Evolutionary conservation across 2,113 vertebrate genomes (phyloP), one percentile per base, ranked within the genome.

Genomic region (Ranitomeya imitator): DNA sequence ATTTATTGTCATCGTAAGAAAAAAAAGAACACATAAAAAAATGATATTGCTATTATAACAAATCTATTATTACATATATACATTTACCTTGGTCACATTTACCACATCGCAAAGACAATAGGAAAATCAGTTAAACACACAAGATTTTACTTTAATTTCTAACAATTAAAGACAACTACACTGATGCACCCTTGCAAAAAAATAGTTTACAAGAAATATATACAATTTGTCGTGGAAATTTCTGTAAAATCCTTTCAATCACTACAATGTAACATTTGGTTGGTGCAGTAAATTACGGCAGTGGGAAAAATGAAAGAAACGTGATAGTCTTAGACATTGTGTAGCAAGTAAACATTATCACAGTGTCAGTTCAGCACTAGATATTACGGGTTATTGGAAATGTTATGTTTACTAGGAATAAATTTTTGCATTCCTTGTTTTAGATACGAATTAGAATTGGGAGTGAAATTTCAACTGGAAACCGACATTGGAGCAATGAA

Each of bases 381-480:
- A 7, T 1, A 16, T 16, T 73, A 6, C 19, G 12, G 12, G 3
- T 71, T 71, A 71, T 71, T 4, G 23, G 23, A 71, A 15, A 71
- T 71, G 13, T 31, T 71, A 31, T 14, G 7, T 23, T 54, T 78
- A 78, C 55, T 51, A 63, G 61, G 18, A 7, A 63, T 63, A 3
- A 63, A 19, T n/a, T 7, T 55, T 11, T 11, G 7, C 7, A 18
- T 57, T 59, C 23, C 65, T 85, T 77, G 2, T 76, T 86, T 55
- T 83, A 94, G 93, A 90, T 85, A 90, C 84, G 93, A 94, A 83
- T 93, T 94, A 88, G 93, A 94, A 83, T 91, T 93, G 80, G 93
- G 93, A 21, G 93, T 93, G 65, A 93, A 90, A 90, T 93, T 90
- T 77, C 93, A 94, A 83, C 92, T 94, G 80, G 93, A 94, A 85